A percentile compares a stretch with the other conserved stretches of the same genome.
These are phyloP conservation scores for Gryon sp. DNA, from an alignment of 1,140 invertebrate genomes.

Conservation along the genomic window DNA sequence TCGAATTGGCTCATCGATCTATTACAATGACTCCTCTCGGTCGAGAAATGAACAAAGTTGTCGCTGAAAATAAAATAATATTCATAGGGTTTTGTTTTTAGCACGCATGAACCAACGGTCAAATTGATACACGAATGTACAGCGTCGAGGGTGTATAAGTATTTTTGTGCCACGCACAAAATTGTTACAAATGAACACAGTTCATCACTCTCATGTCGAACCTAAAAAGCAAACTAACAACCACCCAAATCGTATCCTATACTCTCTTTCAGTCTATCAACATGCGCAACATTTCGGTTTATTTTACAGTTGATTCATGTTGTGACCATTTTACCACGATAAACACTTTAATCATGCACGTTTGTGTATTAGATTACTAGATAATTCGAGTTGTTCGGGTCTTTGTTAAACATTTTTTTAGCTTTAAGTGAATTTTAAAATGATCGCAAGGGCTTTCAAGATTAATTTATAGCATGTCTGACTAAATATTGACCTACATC, in stretches of 20 bases:
- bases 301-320: conserved; percentile 5
- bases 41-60: conserved; percentile 43
- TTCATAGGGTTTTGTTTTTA: conserved; percentile 48
- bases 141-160: conserved; percentile 3
- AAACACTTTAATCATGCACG: conserved; percentile 28
- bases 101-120: not conserved
- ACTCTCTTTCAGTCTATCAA: conserved; percentile 27
- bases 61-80: conserved; percentile 50
- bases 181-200: conserved; percentile 69
- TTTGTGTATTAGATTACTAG: not conserved
- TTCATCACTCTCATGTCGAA: conserved; percentile 67
- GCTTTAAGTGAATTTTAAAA: not conserved
- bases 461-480: too few relatives aligned
- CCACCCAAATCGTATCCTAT: not conserved
- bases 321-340: not conserved
- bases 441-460: not conserved
- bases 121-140: conserved; percentile 33
- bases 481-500: too few relatives aligned
- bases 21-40: conserved; percentile 19
- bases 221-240: conserved; percentile 50
- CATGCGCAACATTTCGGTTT: conserved; percentile 14
- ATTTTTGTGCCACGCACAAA: conserved; percentile 39
- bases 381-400: not conserved
- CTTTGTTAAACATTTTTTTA: not conserved
- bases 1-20: conserved; percentile 61